Evolutionary conservation across 2,888 invertebrate species (phyloP).

Genomic region (Halictus quadricinctus): DNA sequence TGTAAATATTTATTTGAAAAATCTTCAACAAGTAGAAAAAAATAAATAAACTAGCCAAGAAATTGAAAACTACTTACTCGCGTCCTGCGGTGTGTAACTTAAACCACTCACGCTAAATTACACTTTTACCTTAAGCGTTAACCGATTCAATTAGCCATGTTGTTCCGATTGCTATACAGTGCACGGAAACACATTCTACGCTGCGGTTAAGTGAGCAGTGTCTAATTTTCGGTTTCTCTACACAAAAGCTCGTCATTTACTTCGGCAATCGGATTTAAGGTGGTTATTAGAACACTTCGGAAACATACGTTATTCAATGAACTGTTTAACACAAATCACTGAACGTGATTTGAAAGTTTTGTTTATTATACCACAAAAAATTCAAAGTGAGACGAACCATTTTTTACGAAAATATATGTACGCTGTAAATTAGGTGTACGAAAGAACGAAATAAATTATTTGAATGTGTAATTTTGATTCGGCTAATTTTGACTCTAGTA

Average conservation of each 20-base stretch:
- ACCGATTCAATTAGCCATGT: conserved; percentile 43
- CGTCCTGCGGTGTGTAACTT: neutral
- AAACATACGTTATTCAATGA: neutral
- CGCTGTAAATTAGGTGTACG: neutral
- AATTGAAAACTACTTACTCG: neutral
- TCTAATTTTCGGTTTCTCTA: conserved; percentile 42
- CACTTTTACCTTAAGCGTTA: conserved; percentile 18
- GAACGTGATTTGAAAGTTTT: neutral
- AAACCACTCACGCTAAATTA: conserved; percentile 17
- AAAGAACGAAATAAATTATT: too few relatives aligned
- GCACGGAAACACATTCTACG: conserved; percentile 35
- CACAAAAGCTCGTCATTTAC: conserved; percentile 33
- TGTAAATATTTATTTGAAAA: too few relatives aligned
- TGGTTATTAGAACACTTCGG: neutral
- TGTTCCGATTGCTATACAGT: conserved; percentile 38
- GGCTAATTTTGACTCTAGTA: neutral
- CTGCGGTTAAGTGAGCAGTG: conserved; percentile 32
- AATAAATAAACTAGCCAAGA: too few relatives aligned
- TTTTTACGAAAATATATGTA: neutral
- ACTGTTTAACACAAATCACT: neutral
- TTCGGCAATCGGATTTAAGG: conserved; percentile 19
- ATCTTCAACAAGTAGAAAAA: too few relatives aligned
- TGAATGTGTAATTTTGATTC: neutral
- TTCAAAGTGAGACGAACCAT: neutral
- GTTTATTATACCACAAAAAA: neutral